Evolutionary conservation across 2,797 vertebrate species (phyloP).

Genomic region (Falco novaeseelandiae): DNA sequence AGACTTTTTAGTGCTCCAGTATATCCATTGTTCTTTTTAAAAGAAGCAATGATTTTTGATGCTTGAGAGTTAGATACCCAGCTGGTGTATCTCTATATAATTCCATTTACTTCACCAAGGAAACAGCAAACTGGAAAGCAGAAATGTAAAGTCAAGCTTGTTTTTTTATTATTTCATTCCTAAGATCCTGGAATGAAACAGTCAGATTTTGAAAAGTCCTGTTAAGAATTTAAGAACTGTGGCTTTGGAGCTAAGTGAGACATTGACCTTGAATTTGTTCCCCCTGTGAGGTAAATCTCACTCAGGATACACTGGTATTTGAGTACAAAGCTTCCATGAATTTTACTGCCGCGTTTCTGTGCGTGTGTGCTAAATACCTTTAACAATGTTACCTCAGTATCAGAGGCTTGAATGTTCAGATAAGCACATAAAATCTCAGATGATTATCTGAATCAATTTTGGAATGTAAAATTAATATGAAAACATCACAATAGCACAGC

Average conservation of each 20-base stretch:
- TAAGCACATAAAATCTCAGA: background rate
- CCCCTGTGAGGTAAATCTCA: background rate
- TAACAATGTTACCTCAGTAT: background rate
- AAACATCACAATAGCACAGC: background rate
- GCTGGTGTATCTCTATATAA: background rate
- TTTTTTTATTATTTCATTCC: background rate
- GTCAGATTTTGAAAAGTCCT: background rate
- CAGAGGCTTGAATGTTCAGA: background rate
- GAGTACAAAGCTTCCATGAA: background rate
- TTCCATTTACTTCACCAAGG: background rate
- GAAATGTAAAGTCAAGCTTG: background rate
- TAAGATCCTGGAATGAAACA: background rate
- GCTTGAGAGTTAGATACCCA: background rate
- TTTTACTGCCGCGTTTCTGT: background rate
- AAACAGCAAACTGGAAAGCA: background rate
- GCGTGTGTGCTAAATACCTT: background rate
- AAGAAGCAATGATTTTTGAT: background rate
- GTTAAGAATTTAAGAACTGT: background rate
- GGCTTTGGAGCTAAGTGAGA: background rate
- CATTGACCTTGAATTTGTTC: background rate
- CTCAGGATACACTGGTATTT: background rate
- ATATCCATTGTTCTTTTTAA: background rate
- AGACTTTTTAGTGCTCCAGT: background rate
- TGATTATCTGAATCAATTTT: background rate
- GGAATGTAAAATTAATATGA: background rate